phyloP scores from a whole-genome alignment of 2,113 vertebrate genomes.

The Myrmecobius fasciatus region DNA sequence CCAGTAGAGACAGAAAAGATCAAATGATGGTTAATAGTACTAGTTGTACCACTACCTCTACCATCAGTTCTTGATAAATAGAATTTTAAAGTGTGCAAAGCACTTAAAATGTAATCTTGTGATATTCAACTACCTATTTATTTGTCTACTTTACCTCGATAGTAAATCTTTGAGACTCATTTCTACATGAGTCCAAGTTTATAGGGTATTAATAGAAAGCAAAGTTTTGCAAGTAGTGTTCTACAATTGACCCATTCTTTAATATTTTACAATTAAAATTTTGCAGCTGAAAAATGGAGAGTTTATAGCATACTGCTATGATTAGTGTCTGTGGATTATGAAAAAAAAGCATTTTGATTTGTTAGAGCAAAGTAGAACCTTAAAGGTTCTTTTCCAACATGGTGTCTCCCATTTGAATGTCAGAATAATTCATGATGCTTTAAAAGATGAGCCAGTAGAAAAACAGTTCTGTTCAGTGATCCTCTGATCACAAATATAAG shows the following conservation, averaged over 20 bases:
- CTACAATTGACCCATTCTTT: background rate
- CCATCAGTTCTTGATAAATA: too few species aligned
- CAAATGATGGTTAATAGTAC: background rate
- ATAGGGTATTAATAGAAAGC: background rate
- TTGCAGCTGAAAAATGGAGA: background rate
- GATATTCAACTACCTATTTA: background rate
- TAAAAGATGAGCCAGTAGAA: background rate
- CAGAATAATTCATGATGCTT: background rate
- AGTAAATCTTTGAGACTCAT: background rate
- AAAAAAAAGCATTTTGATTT: background rate
- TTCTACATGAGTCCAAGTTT: background rate
- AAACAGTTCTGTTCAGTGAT: background rate
- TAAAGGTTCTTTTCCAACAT: background rate
- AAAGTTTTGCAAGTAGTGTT: background rate
- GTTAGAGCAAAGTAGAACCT: background rate
- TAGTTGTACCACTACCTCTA: background rate
- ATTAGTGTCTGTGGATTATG: background rate
- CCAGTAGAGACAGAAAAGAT: background rate
- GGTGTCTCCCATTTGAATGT: background rate
- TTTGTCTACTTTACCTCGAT: background rate
- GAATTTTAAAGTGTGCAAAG: too few species aligned
- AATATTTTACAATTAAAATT: background rate
- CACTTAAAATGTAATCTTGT: background rate
- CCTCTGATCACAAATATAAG: background rate
- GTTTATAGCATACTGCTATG: background rate